Conservation (phyloP, 2,888 invertebrate genomes). For the Pterostichus niger region DNA sequence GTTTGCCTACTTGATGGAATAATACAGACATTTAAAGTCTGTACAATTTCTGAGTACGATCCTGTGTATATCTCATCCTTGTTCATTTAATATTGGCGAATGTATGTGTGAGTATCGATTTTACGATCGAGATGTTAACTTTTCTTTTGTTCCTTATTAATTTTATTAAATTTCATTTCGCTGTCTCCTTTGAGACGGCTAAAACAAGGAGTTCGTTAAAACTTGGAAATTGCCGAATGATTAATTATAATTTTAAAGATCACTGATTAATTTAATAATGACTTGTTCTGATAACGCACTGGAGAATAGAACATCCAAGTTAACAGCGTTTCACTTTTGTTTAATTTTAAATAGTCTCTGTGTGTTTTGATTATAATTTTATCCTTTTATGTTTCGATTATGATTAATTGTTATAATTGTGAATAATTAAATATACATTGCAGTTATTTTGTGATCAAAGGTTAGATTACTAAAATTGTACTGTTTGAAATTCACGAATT, state of each 20-base stretch:
- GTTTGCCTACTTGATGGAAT: no score
- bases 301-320: slow-evolving; percentile 3
- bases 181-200: slow-evolving; percentile 40
- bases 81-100: slow-evolving; percentile 27
- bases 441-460: slow-evolving; percentile 40
- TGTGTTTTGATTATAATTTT: slow-evolving; percentile 1
- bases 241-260: slow-evolving; percentile 62
- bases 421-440: slow-evolving; percentile 26
- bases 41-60: neutral
- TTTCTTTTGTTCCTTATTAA: slow-evolving; percentile 60
- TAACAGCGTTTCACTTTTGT: slow-evolving; percentile 18
- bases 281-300: slow-evolving; percentile 37
- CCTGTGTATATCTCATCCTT: slow-evolving; percentile 5
- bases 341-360: slow-evolving; percentile 18
- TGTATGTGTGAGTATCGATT: slow-evolving; percentile 34
- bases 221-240: slow-evolving; percentile 58
- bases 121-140: slow-evolving; percentile 27
- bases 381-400: slow-evolving; percentile 39
- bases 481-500: slow-evolving; percentile 8
- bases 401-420: slow-evolving; percentile 38
- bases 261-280: slow-evolving; percentile 63
- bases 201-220: slow-evolving; percentile 50
- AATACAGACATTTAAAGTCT: no score
- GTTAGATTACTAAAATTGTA: neutral
- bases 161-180: slow-evolving; percentile 59